These are phyloP conservation scores for Heliconius eleuchia DNA, from an alignment of 1,140 invertebrate genomes.

Conservation along the genomic window DNA sequence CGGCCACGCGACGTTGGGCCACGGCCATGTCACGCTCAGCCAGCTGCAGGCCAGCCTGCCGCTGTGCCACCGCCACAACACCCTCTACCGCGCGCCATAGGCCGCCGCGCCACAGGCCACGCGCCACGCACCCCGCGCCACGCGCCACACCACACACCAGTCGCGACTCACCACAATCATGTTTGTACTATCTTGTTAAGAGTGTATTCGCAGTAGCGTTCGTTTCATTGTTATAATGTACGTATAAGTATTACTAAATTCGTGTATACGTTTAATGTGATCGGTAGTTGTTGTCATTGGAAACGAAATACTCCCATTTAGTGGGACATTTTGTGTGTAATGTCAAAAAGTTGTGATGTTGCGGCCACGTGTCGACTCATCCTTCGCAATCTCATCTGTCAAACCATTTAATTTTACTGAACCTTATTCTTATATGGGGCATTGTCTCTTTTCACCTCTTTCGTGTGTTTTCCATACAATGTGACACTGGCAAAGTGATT, in stretches of 20 bases:
- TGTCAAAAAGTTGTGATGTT: background rate
- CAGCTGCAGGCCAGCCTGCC: slow-evolving; percentile 34
- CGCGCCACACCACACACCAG: slow-evolving; percentile 6
- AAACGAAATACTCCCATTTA: background rate
- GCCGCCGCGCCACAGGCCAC: background rate
- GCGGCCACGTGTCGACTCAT: background rate
- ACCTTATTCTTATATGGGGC: too few relatives aligned
- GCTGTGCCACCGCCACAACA: slow-evolving; percentile 56
- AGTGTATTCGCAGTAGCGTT: background rate
- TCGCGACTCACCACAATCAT: background rate
- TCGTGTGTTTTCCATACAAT: too few relatives aligned
- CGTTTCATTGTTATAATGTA: background rate
- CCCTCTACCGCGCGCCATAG: slow-evolving; percentile 50
- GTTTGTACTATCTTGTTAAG: background rate
- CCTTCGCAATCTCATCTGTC: background rate
- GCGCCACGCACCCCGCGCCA: slow-evolving; percentile 42
- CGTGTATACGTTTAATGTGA: background rate
- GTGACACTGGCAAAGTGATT: too few relatives aligned
- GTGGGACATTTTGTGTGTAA: background rate
- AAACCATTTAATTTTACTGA: background rate
- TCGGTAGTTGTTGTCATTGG: background rate
- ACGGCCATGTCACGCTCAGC: slow-evolving; percentile 37
- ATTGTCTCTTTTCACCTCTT: too few relatives aligned
- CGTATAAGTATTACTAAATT: background rate
- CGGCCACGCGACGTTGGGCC: slow-evolving; percentile 31